These are phyloP conservation scores for Podargus strigoides DNA, from an alignment of 2,797 vertebrate genomes.

Conservation along the genomic window DNA sequence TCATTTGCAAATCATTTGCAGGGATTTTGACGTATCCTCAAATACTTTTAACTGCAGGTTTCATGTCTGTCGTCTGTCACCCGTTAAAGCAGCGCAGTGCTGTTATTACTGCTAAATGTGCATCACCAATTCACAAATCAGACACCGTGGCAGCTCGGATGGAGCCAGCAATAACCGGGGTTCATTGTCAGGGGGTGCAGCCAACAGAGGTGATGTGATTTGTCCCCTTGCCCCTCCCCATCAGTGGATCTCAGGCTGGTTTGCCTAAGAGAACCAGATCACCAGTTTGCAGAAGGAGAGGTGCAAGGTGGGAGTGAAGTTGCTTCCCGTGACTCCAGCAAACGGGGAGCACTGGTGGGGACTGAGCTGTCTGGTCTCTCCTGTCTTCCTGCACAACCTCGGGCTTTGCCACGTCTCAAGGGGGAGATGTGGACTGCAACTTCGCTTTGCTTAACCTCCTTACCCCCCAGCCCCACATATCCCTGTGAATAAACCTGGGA, in stretches of 20 bases:
- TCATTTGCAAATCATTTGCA: background rate
- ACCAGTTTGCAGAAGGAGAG: rapidly evolving
- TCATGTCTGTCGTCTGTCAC: background rate
- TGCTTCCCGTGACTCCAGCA: rapidly evolving
- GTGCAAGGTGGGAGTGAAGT: rapidly evolving
- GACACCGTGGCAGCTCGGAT: rapidly evolving
- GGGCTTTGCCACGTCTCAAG: rapidly evolving
- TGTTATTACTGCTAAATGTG: background rate
- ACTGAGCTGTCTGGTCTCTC: rapidly evolving
- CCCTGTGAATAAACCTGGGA: rapidly evolving
- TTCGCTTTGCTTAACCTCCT: background rate
- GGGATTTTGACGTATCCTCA: background rate
- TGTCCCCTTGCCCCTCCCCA: background rate
- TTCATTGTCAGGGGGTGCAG: background rate
- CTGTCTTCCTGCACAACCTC: rapidly evolving
- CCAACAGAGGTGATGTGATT: background rate
- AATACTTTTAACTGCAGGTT: slow-evolving; percentile 7
- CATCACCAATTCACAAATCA: background rate
- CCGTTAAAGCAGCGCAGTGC: too few species aligned
- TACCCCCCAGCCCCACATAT: background rate
- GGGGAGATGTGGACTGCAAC: rapidly evolving
- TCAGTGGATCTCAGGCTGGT: background rate
- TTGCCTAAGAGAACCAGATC: background rate
- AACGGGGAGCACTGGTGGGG: background rate
- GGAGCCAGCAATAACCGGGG: background rate